phyloP scores from a whole-genome alignment of 2,113 vertebrate genomes.

The Edolisoma coerulescens region DNA sequence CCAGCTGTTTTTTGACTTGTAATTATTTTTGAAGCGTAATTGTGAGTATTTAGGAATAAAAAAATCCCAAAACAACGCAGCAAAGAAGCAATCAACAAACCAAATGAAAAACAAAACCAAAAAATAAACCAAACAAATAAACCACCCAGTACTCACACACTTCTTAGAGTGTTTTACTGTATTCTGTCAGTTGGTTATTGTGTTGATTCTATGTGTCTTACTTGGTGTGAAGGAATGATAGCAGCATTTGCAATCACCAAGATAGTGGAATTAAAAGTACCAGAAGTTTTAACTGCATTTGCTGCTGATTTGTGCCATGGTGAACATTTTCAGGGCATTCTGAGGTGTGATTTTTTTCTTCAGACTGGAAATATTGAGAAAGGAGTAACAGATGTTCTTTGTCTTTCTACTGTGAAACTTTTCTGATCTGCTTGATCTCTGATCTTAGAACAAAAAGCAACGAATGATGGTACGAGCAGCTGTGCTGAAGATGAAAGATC shows the following conservation, averaged over 20 bases:
- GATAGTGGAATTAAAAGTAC: background rate
- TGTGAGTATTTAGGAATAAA: background rate
- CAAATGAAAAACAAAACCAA: background rate
- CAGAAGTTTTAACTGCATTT: background rate
- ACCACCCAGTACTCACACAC: background rate
- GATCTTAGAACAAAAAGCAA: slow-evolving; percentile 93
- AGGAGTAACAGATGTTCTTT: background rate
- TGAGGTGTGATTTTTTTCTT: background rate
- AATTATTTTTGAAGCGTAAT: background rate
- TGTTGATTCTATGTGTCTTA: background rate
- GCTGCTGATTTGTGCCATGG: background rate
- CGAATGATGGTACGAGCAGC: slow-evolving; percentile 99
- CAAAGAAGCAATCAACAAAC: background rate
- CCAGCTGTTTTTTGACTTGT: background rate
- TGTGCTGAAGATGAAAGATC: slow-evolving; percentile 98
- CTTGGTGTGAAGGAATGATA: background rate
- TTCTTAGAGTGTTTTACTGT: background rate
- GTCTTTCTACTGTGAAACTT: background rate
- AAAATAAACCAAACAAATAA: background rate
- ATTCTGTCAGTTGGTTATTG: background rate
- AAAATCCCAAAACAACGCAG: background rate
- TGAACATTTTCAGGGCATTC: background rate
- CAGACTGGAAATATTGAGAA: background rate
- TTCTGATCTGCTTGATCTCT: background rate
- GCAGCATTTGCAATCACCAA: background rate